phyloP scores from a whole-genome alignment of 2,888 invertebrate genomes.

The Eupsilia transversa region DNA sequence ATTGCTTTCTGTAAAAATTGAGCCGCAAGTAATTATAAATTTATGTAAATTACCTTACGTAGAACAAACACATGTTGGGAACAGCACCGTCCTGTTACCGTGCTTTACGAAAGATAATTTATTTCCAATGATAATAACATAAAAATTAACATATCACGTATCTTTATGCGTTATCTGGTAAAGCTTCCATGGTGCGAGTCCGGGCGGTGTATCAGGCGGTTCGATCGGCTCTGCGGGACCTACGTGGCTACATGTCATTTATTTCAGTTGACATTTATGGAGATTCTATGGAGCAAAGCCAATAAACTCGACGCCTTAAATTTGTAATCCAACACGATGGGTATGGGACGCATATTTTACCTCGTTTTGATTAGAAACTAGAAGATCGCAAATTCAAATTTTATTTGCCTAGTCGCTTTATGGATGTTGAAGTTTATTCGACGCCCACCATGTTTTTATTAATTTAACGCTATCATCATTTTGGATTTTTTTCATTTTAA shows the following conservation, averaged over 20 bases:
- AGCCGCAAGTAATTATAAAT: slow-evolving; percentile 47
- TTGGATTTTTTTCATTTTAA: neutral
- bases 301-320: slow-evolving; percentile 81
- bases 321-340: slow-evolving; percentile 73
- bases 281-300: slow-evolving; percentile 80
- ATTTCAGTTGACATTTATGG: slow-evolving; percentile 87
- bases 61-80: slow-evolving; percentile 46
- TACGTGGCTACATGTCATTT: slow-evolving; percentile 77
- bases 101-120: slow-evolving; percentile 70
- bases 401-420: slow-evolving; percentile 61
- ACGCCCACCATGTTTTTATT: slow-evolving; percentile 46
- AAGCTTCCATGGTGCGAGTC: slow-evolving; percentile 66
- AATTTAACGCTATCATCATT: slow-evolving; percentile 30
- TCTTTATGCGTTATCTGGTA: slow-evolving; percentile 75
- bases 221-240: slow-evolving; percentile 70
- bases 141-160: slow-evolving; percentile 83
- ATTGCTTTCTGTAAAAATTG: slow-evolving; percentile 41
- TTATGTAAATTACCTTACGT: slow-evolving; percentile 44
- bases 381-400: slow-evolving; percentile 73
- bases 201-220: slow-evolving; percentile 66
- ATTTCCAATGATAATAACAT: slow-evolving; percentile 73
- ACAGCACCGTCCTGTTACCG: slow-evolving; percentile 11
- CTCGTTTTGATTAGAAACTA: slow-evolving; percentile 69
- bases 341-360: slow-evolving; percentile 70
- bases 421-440: slow-evolving; percentile 54